Conservation (phyloP, 2,888 invertebrate species). For the Calephelis perditalis region DNA sequence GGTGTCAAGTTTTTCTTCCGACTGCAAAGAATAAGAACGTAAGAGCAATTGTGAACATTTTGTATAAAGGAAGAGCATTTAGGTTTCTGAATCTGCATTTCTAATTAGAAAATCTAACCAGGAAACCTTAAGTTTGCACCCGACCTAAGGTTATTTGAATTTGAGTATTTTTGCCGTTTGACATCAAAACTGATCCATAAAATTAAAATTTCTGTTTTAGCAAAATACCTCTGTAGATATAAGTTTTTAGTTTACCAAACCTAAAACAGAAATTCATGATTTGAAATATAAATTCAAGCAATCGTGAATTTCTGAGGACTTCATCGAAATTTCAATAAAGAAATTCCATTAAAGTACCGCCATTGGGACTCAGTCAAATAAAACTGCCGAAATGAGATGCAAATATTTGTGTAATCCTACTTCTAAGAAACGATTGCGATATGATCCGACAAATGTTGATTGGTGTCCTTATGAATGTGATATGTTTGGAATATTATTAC, state of each 20-base stretch:
- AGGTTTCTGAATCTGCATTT: too few species aligned
- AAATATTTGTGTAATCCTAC: constrained; percentile 18
- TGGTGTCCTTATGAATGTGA: neutral
- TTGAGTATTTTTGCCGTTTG: too few species aligned
- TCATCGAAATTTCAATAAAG: constrained; percentile 7
- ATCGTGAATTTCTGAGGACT: constrained; percentile 9
- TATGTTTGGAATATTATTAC: neutral
- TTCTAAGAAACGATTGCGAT: constrained; percentile 8
- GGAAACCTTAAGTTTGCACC: too few species aligned
- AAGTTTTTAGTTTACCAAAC: neutral
- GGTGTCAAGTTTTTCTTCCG: too few species aligned
- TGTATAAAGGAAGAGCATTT: too few species aligned
- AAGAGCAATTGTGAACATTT: too few species aligned
- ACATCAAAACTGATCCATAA: too few species aligned
- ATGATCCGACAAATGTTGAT: constrained; percentile 10
- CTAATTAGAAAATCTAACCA: too few species aligned
- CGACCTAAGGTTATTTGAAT: too few species aligned
- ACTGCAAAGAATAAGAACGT: too few species aligned
- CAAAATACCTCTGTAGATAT: too few species aligned
- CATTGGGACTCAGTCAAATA: constrained; percentile 12
- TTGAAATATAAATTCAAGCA: constrained; percentile 3
- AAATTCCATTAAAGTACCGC: constrained; percentile 12
- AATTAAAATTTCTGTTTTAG: too few species aligned
- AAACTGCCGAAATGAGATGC: constrained; percentile 16
- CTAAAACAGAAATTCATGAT: constrained; percentile 1